Evolutionary conservation across 2,888 invertebrate genomes (phyloP), one percentile per base, ranked within the genome.

Genomic region (Leptinotarsa juncta): DNA sequence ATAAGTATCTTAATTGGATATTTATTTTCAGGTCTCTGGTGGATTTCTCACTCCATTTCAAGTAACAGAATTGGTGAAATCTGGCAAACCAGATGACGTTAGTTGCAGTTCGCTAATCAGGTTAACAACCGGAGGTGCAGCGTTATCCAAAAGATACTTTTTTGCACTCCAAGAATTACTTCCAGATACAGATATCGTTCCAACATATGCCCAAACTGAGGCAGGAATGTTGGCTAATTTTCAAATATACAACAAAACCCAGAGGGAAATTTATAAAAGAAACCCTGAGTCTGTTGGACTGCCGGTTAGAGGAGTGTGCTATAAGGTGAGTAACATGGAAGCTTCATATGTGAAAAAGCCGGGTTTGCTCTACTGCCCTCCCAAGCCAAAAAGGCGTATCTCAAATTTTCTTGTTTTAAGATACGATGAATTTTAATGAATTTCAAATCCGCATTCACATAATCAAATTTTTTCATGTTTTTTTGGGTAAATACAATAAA

Each of bases 131-230:
- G 85, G 84, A 4, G 86, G 87, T 12, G 83, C 84, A 12, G 75
- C 81, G 12, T 65, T 85, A 15, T 78, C 84, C 0, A 80, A 81
- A 20, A 79, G 78, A 18, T 78, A 83, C 62, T 77, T 84, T 23
- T 65, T 80, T 7, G 70, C 77, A 12, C 74, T 87, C 12, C 78
- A 84, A 69, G 84, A 86, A 53, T 67, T 85, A 15, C 75, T 87
- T 57, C 86, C 86, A 0, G 84, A 84, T 3, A 84, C 85, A 0
- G 80, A 83, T 68, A 79, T 85, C 3, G 50, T 77, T 62, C 80
- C 83, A 18, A 71, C 73, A 5, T 87, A 86, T 74, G 87, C 85
- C 1, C 85, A 85, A 80, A 85, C 86, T 1, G 87, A 87, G 79
- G 80, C 81, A 2, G 86, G 86, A 2, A 53, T 82, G 15, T 62